Percentiles rank a stretch among this genome's conserved stretches.
These are phyloP conservation scores for Aplochiton taeniatus DNA, from an alignment of 2,797 vertebrate species.

Conservation along the genomic window DNA sequence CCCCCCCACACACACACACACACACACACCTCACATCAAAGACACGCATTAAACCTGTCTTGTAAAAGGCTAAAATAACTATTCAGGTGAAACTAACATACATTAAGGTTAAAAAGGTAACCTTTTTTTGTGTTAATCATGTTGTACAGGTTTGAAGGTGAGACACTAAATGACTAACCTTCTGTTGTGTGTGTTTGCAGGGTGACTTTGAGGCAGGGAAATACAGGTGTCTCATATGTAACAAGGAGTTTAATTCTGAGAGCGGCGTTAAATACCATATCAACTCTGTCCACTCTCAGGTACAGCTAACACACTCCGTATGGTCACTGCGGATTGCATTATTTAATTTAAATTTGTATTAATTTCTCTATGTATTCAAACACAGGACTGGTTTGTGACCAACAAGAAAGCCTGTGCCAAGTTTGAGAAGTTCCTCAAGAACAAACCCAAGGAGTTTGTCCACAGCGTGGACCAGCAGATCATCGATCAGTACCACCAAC, in stretches of 20 bases:
- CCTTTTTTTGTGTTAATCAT: no score
- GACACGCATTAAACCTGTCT: no score
- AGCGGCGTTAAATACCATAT: constrained; percentile 98
- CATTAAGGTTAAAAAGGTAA: no score
- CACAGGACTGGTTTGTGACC: constrained; percentile 91
- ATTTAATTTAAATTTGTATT: not conserved
- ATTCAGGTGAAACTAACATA: no score
- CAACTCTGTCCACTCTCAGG: constrained; percentile 92
- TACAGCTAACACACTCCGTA: constrained; percentile 50
- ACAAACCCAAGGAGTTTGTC: constrained; percentile 73
- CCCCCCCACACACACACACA: not conserved
- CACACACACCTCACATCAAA: not conserved
- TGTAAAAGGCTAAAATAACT: no score
- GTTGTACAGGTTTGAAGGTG: no score
- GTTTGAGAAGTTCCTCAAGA: constrained; percentile 86
- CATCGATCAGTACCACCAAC: constrained; percentile 45
- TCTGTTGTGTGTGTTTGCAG: constrained; percentile 61
- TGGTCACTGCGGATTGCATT: not conserved
- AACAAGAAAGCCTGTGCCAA: constrained; percentile 86
- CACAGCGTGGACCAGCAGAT: constrained; percentile 66
- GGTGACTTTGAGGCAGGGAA: constrained; percentile 93
- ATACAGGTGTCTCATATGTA: constrained; percentile 91
- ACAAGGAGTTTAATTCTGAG: constrained; percentile 93
- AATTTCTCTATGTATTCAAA: constrained; percentile 40
- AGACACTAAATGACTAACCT: no score